These are phyloP conservation scores for Centroberyx gerrardi DNA, from an alignment of 2,797 vertebrate genomes.

Conservation along the genomic window DNA sequence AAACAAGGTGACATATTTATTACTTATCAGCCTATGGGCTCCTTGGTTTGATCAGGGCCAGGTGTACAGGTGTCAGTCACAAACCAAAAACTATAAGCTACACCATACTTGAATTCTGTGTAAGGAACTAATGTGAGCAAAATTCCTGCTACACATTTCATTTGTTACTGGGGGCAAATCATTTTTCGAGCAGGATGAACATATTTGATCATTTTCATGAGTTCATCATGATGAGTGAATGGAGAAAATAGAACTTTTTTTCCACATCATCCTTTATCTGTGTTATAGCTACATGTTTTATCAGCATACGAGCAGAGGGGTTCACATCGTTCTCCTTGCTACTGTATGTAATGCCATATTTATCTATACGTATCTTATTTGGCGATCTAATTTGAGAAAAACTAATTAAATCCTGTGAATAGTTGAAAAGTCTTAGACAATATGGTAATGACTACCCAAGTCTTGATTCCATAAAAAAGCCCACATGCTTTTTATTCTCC, in stretches of 20 bases:
- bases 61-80: too few relatives aligned
- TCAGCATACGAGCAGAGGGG: not conserved
- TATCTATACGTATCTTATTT: conserved; percentile 31
- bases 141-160: too few relatives aligned
- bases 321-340: conserved; percentile 4
- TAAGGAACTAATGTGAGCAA: too few relatives aligned
- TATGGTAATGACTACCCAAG: conserved; percentile 68
- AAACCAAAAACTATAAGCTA: too few relatives aligned
- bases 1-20: too few relatives aligned
- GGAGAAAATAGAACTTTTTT: not conserved
- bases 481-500: conserved; percentile 73
- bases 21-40: too few relatives aligned
- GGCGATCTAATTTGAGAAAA: conserved; percentile 53
- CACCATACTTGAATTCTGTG: too few relatives aligned
- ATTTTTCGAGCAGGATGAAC: too few relatives aligned
- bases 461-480: conserved; percentile 73
- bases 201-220: too few relatives aligned
- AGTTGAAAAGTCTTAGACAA: conserved; percentile 57
- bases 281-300: conserved; percentile 1
- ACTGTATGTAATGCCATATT: not conserved
- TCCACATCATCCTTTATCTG: not conserved
- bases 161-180: too few relatives aligned
- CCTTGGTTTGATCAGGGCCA: too few relatives aligned
- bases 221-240: too few relatives aligned
- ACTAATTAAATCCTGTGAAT: conserved; percentile 34